Evolutionary conservation across 2,113 vertebrate species (phyloP).

Genomic region (Cygnus atratus): DNA sequence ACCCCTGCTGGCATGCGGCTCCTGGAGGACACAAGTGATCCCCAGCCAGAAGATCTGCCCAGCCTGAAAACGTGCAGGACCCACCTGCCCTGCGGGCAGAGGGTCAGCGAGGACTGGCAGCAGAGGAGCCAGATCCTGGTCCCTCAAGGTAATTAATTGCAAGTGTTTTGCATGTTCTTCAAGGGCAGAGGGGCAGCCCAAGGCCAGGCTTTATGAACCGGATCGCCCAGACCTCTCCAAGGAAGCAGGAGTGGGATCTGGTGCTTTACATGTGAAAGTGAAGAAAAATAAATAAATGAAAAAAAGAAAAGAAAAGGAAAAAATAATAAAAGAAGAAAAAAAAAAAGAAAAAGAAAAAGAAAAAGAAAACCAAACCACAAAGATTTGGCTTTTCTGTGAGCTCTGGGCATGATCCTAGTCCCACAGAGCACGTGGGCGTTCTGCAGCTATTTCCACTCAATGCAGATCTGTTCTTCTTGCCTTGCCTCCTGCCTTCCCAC

Average conservation of each 20-base stretch:
- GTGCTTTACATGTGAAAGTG: rapidly evolving
- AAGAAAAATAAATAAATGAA: background rate
- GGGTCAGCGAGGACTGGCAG: background rate
- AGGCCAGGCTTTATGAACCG: background rate
- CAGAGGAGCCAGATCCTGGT: background rate
- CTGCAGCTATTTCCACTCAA: constrained; percentile 1
- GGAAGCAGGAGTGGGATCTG: background rate
- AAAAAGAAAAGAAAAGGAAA: too few species aligned
- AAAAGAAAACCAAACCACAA: background rate
- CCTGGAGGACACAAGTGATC: background rate
- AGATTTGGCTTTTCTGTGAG: background rate
- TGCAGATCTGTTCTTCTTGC: constrained; percentile 1
- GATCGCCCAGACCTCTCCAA: rapidly evolving
- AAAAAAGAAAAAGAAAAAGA: background rate
- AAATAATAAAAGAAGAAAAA: background rate
- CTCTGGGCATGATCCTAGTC: constrained; percentile 1
- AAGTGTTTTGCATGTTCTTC: background rate
- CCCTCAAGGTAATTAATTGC: background rate
- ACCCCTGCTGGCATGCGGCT: background rate
- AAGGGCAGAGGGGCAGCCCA: background rate
- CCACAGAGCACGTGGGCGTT: background rate
- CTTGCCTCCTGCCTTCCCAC: background rate
- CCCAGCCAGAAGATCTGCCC: background rate
- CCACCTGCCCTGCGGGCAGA: too few species aligned
- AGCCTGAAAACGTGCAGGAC: rapidly evolving